phyloP scores from a whole-genome alignment of 2,113 vertebrate species.

The Nematolebias whitei region DNA sequence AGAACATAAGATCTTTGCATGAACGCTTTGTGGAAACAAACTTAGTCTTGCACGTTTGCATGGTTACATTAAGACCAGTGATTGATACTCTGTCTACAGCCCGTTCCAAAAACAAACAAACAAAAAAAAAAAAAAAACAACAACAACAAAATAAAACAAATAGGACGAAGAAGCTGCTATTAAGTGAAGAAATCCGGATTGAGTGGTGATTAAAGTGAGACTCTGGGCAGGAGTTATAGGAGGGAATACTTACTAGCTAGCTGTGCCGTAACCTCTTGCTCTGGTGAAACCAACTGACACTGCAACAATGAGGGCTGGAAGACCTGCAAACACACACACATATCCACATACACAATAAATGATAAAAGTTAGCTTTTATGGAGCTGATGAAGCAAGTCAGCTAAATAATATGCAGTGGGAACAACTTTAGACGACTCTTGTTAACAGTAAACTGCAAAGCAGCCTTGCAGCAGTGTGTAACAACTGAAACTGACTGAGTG shows the following conservation, averaged over 20 bases:
- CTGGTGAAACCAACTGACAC: constrained; percentile 94
- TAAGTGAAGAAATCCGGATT: constrained; percentile 7
- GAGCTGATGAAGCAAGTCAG: constrained; percentile 4
- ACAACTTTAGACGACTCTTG: constrained; percentile 17
- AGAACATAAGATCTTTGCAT: not conserved
- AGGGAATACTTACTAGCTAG: constrained; percentile 87
- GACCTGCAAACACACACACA: constrained; percentile 65
- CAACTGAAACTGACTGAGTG: constrained; percentile 32
- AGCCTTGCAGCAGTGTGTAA: constrained; percentile 29
- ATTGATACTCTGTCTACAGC: not conserved
- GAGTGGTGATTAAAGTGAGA: not conserved
- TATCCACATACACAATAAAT: constrained; percentile 21
- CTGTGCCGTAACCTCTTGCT: constrained; percentile 94
- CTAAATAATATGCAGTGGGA: constrained; percentile 9
- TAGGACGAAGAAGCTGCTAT: not conserved
- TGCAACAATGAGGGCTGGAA: constrained; percentile 90
- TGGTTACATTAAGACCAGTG: not conserved
- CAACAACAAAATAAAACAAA: no score
- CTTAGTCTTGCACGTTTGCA: not conserved
- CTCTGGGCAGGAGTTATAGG: not conserved
- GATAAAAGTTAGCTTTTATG: constrained; percentile 28
- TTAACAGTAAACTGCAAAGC: constrained; percentile 38
- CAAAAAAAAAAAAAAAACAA: no score
- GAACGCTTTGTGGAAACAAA: not conserved
- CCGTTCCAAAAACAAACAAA: not conserved